Percentiles rank a stretch among this genome's conserved stretches.
Evolutionary conservation across 1,140 invertebrate genomes (phyloP).

Genomic region (Brevipalpus yothersi): DNA sequence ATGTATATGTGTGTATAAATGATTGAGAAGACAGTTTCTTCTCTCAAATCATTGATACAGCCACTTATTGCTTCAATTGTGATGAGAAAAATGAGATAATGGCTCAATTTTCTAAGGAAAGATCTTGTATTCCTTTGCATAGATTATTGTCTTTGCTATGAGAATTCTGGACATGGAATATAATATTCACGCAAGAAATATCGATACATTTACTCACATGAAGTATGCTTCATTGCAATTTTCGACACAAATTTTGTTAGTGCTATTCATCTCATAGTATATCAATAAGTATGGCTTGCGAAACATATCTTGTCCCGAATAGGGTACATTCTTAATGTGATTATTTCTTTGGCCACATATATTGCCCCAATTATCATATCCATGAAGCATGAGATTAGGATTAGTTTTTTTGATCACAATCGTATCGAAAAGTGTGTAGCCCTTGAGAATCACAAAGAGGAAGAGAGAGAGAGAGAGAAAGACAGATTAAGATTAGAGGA

Average conservation of each 20-base stretch:
- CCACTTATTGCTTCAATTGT: too few relatives aligned
- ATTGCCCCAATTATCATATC: slow-evolving; percentile 38
- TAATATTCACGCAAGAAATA: too few relatives aligned
- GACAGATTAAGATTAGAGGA: not conserved
- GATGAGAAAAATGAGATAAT: too few relatives aligned
- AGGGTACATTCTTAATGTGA: slow-evolving; percentile 14
- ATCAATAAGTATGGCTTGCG: slow-evolving; percentile 22
- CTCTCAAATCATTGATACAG: too few relatives aligned
- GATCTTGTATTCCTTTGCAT: too few relatives aligned
- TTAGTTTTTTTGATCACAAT: not conserved
- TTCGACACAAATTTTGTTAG: not conserved
- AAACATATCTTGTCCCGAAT: slow-evolving; percentile 25
- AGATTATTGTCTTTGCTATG: too few relatives aligned
- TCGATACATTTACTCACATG: slow-evolving; percentile 2
- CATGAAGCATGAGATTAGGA: slow-evolving; percentile 30
- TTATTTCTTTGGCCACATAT: slow-evolving; percentile 32
- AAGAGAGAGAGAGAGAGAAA: not conserved
- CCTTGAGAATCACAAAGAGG: slow-evolving; percentile 8
- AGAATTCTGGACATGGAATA: too few relatives aligned
- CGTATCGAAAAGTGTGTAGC: slow-evolving; percentile 22
- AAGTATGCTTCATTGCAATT: slow-evolving; percentile 6
- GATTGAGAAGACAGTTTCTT: too few relatives aligned
- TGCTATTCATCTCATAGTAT: slow-evolving; percentile 2
- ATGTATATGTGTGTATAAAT: too few relatives aligned
- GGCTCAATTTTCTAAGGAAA: too few relatives aligned